Base-by-base conservation (phyloP, 1,140 invertebrate genomes). In the Doryteuthis pealeii region DNA sequence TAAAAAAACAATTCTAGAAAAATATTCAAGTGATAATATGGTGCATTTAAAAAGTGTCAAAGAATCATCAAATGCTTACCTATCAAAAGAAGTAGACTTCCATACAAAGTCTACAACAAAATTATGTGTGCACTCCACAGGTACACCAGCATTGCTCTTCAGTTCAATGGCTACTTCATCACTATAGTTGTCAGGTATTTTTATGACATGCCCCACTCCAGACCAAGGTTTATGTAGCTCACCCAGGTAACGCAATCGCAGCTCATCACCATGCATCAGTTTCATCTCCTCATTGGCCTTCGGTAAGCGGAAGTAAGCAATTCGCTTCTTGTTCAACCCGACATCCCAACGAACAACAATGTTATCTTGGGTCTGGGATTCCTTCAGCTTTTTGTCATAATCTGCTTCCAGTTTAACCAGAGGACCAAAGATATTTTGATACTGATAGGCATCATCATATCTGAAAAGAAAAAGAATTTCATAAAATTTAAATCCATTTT, bases 71-170 rank as follows among this genome's bases (percentile, higher is more conserved):
- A n/a, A n/a, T 40, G 72, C 75, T 77, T 86, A 95, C 94, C 96
- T 92, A 87, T 99, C 97, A 88, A 99, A 99, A 62, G 95, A 97
- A 0, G 97, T 99, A 73, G 96, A 97, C 86, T 99, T 99, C 98
- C 98, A 99, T 30, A 99, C 98, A 89, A 99, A 99, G 89, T 99
- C 98, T 15, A 99, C 95, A 0, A 97, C 95, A 89, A 99, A 99
- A 87, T 98, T 98, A 68, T 94, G 94, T 30, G 93, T 94, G 85
- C 95, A 96, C 76, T 97, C 96, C 0, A 93, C 93, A 0, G 97
- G 96, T 0, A 96, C 95, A 28, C 94, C 94, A 26, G 92, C 91
- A 79, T 94, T 95, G 77, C 92, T 93, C 85, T 98, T 99, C 81
- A 99, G 87, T 86, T 99, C 98, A 32, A 99, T 93, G 0, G 97